Evolutionary conservation across 1,140 invertebrate genomes (phyloP), one percentile per base, ranked within the genome.

Genomic region (Cydia strobilella): DNA sequence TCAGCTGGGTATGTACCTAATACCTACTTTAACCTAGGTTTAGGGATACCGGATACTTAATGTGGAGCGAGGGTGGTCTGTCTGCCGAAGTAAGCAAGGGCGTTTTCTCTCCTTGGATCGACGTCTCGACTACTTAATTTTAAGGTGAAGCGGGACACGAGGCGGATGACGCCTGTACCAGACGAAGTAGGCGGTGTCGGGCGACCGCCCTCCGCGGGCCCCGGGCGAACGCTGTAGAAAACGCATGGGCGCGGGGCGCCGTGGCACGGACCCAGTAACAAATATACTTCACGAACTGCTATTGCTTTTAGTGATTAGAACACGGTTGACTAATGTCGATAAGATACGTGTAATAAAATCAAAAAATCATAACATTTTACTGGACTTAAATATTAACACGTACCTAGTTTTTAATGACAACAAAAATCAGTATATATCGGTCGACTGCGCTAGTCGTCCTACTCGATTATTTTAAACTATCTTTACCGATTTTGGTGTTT

Each of bases 261-360:
- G 90, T 84, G 81, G 84, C 81, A 90, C 89, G 86, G 84, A 85
- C 86, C 86, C 85, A 84, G 83, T 90, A 87, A 90, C 88, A 88
- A 90, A 90, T 92, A 90, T 90, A 90, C 89, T 90, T 92, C 88
- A 90, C 88, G 88, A 90, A 89, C 87, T 87, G 80, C 83, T 89
- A 86, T 88, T 83, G 83, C 76, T 83, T 80, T 80, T 88, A 88
- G 86, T 88, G 86, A 86, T 84, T 88, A 77, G 79, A 79, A 77
- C 76, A 78, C 79, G 72, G 23, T 77, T 75, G 23, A 51, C 74
- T 81, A 77, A 79, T 88, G 79, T 87, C 86, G 86, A 90, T 87
- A 84, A 80, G 71, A 48, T 54, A 72, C 39, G 45, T 74, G 69
- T 31, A 42, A 76, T 76, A 54, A 45, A 69, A 77, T 62, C 20